Base-by-base conservation (phyloP, 2,888 invertebrate genomes). In the Caenorhabditis angaria region DNA sequence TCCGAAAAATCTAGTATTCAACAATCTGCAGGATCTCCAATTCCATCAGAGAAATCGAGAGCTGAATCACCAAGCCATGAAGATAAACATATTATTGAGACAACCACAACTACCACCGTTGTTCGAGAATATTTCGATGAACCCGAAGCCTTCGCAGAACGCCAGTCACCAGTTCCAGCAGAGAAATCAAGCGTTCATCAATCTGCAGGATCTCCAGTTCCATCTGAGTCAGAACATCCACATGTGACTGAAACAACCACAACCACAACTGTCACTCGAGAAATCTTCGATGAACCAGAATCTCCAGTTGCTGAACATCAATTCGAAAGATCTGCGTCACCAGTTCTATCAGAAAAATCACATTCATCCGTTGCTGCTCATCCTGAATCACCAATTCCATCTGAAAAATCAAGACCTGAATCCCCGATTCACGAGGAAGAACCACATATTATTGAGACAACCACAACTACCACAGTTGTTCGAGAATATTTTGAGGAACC, bases 211-310 rank as follows among this genome's bases (percentile, higher is more conserved):
- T 24, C 50, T 8, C 50, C 24, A 50, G n/a, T n/a, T n/a, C n/a
- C n/a, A n/a, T n/a, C n/a, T n/a, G n/a, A n/a, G n/a, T n/a, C n/a
- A n/a, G n/a, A n/a, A n/a, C n/a, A n/a, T n/a, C 62, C 59, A 50
- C 62, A 50, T 27, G 64, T 62, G 22, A 57, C 41, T 12, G 71
- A 68, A 29, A 68, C 58, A 24, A 75, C 62, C 18, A 76, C 68
- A n/a, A 68, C 67, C 5, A 70, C 70, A 14, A 70, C 63, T 48
- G 70, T 67, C 1, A 65, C 69, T 14, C 56, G 60, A 2, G 70
- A 70, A 32, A 51, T 53, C 10, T 59, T 20, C 24, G 70, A 65
- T 20, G 12, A 56, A 6, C 59, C 58, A 25, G 59, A 71, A 20
- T 22, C 14, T 50, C 57, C 55, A 22, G 58, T 32, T 5, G 48